A percentile compares a stretch with the other conserved stretches of the same genome.
phyloP scores from a whole-genome alignment of 2,888 invertebrate genomes.

The Drosophila planitibia region DNA sequence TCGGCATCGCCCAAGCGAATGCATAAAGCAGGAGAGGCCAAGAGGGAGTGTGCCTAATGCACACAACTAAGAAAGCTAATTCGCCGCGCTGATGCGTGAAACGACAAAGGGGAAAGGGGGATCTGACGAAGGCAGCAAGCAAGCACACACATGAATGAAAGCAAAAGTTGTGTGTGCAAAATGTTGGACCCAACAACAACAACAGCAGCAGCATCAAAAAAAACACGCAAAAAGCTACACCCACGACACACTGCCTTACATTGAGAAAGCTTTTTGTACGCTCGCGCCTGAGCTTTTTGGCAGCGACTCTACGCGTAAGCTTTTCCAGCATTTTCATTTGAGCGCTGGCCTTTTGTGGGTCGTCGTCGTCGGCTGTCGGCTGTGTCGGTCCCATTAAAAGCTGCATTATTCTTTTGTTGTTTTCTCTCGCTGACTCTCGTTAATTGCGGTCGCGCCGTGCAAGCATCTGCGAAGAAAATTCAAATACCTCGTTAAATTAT shows the following conservation, averaged over 20 bases:
- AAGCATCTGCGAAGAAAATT: constrained; percentile 43
- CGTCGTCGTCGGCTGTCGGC: constrained; percentile 44
- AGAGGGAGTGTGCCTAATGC: too few species aligned
- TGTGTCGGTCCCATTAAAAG: constrained; percentile 1
- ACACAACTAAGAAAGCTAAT: constrained; percentile 64
- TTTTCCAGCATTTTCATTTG: constrained; percentile 69
- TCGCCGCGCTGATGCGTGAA: constrained; percentile 64
- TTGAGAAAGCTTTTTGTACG: constrained; percentile 30
- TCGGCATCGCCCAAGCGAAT: constrained; percentile 32
- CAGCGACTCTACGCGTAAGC: constrained; percentile 36
- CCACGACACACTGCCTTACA: constrained; percentile 44
- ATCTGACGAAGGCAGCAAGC: not conserved
- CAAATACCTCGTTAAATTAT: constrained; percentile 39
- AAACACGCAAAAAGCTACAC: constrained; percentile 39
- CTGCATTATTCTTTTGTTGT: not conserved
- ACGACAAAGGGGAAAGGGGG: not conserved
- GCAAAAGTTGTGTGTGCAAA: constrained; percentile 46
- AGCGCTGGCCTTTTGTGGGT: constrained; percentile 62
- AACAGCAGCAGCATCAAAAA: not conserved
- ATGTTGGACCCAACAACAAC: constrained; percentile 8
- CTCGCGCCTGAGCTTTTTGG: constrained; percentile 57
- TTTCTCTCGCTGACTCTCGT: constrained; percentile 21
- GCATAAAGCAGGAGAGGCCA: constrained; percentile 38
- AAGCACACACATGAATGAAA: constrained; percentile 49
- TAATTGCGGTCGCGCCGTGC: constrained; percentile 37